Conservation (phyloP, 2,888 invertebrate species). For the Sinohyriopsis cumingii region DNA sequence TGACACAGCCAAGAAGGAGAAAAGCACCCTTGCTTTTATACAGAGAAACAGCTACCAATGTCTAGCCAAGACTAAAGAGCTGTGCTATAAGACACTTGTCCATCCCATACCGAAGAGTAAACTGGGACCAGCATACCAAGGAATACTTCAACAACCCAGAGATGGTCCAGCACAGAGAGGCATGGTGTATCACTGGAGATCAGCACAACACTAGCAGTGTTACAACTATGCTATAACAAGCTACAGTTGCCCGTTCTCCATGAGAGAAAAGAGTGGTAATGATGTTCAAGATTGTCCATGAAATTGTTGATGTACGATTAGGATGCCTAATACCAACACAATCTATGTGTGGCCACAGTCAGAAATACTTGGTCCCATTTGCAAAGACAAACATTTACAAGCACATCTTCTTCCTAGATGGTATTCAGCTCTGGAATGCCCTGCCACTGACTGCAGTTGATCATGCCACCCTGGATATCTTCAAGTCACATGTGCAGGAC, state of each 20-base stretch:
- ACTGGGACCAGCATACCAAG: constrained; percentile 1
- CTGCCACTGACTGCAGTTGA: constrained; percentile 9
- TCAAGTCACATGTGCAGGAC: constrained; percentile 11
- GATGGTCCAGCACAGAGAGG: constrained; percentile 3
- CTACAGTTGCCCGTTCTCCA: constrained; percentile 4
- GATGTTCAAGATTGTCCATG: constrained; percentile 5
- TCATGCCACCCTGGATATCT: constrained; percentile 13
- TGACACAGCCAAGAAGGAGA: constrained; percentile 5
- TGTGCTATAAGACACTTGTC: too few relatives aligned
- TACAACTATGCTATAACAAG: constrained; percentile 1
- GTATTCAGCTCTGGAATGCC: constrained; percentile 8
- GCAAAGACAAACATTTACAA: constrained; percentile 3
- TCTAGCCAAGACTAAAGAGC: too few relatives aligned
- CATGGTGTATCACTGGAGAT: not conserved
- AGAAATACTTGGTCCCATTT: constrained; percentile 7
- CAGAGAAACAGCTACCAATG: too few relatives aligned
- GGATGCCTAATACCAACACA: not conserved
- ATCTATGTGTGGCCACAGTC: not conserved
- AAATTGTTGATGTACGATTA: not conserved
- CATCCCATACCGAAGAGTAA: not conserved
- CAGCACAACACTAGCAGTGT: constrained; percentile 7
- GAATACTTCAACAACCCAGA: not conserved
- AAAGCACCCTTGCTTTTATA: too few relatives aligned
- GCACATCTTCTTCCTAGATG: constrained; percentile 8
- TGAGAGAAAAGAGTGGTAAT: not conserved